Conservation (phyloP, 2,797 vertebrate species). For the Gobio occitaniae region DNA sequence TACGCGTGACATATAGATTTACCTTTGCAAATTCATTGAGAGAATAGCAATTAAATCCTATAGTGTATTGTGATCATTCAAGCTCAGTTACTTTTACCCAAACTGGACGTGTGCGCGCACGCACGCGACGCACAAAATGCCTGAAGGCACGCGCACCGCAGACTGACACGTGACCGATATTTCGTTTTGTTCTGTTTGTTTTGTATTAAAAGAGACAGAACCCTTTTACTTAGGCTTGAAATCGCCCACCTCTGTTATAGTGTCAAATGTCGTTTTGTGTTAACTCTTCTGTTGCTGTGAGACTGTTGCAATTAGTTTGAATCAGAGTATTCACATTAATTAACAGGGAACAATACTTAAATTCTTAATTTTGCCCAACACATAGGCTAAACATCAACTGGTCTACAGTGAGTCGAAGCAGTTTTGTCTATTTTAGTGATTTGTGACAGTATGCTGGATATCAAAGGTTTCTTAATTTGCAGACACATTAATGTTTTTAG, state of each 20-base stretch:
- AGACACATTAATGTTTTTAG: neutral
- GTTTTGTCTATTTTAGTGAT: neutral
- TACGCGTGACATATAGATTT: slow-evolving; percentile 51
- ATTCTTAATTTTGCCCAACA: too few species aligned
- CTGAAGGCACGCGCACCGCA: slow-evolving; percentile 28
- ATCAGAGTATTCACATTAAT: neutral
- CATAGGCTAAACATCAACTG: too few species aligned
- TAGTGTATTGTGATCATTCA: slow-evolving; percentile 66
- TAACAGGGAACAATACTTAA: neutral
- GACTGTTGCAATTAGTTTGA: neutral
- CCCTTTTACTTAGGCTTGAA: neutral
- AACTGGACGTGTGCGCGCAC: slow-evolving; percentile 55
- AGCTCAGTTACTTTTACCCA: slow-evolving; percentile 64
- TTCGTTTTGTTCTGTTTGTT: neutral
- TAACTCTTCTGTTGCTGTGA: neutral
- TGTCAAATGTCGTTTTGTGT: neutral
- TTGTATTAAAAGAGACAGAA: neutral
- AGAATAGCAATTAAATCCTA: slow-evolving; percentile 56
- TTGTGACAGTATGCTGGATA: neutral
- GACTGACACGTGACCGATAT: slow-evolving; percentile 5
- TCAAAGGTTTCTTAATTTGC: neutral
- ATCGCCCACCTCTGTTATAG: too few species aligned
- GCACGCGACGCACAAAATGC: slow-evolving; percentile 53
- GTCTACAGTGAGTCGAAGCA: too few species aligned
- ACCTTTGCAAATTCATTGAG: slow-evolving; percentile 67